Evolutionary conservation across 2,888 invertebrate genomes (phyloP).

Genomic region (Athrips mouffetella): DNA sequence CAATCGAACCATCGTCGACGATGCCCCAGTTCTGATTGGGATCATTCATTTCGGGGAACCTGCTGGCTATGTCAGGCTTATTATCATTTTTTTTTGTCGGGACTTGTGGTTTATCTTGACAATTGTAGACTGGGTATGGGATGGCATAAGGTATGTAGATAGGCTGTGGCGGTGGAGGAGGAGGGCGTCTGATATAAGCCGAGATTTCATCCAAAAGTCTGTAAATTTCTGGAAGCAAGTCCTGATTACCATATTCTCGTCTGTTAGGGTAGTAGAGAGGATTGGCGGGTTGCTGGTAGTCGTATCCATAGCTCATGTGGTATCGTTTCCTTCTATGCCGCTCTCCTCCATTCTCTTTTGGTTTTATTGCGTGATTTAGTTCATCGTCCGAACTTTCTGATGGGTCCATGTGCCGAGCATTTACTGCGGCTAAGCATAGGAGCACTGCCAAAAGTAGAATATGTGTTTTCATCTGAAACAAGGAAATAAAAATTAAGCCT

Average conservation of each 20-base stretch:
- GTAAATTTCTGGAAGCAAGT: slow-evolving; percentile 45
- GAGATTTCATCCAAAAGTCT: slow-evolving; percentile 55
- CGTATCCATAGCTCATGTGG: slow-evolving; percentile 49
- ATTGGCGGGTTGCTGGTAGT: slow-evolving; percentile 39
- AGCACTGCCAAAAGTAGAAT: slow-evolving; percentile 38
- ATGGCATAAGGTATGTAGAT: slow-evolving; percentile 60
- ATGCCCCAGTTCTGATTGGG: slow-evolving; percentile 54
- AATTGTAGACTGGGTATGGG: slow-evolving; percentile 38
- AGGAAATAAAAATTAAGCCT: slow-evolving; percentile 7
- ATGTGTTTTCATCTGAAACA: slow-evolving; percentile 54
- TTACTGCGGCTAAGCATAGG: slow-evolving; percentile 39
- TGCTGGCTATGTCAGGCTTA: slow-evolving; percentile 30
- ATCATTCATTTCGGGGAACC: slow-evolving; percentile 49
- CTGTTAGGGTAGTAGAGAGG: slow-evolving; percentile 41
- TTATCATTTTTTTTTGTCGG: slow-evolving; percentile 12
- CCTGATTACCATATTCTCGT: slow-evolving; percentile 43
- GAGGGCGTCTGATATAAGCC: slow-evolving; percentile 38
- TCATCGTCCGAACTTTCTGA: slow-evolving; percentile 30
- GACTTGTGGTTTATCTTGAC: no score
- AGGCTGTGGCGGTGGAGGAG: slow-evolving; percentile 47
- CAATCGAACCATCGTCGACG: slow-evolving; percentile 29
- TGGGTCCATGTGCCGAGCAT: slow-evolving; percentile 40
- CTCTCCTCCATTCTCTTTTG: slow-evolving; percentile 30
- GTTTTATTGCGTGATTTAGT: slow-evolving; percentile 26
- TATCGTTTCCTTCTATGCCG: slow-evolving; percentile 50